These are phyloP conservation scores for Ichneumoninae sp. DNA, from an alignment of 2,888 invertebrate species.

Conservation along the genomic window DNA sequence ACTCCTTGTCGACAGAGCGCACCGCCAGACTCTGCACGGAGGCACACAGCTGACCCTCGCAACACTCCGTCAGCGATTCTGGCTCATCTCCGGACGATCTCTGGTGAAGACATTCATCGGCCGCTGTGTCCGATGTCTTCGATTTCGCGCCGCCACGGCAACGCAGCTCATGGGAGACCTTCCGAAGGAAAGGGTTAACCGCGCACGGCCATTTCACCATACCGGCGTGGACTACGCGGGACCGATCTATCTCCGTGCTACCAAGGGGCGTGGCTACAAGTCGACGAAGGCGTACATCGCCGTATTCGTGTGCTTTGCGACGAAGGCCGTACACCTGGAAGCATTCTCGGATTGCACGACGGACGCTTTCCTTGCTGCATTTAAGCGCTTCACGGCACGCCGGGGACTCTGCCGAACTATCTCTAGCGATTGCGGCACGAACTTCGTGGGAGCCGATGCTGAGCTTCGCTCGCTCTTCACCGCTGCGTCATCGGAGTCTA, in stretches of 20 bases:
- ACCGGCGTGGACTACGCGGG: slow-evolving; percentile 63
- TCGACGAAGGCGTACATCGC: slow-evolving; percentile 61
- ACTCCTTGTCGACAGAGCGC: slow-evolving; percentile 12
- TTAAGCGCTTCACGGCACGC: slow-evolving; percentile 66
- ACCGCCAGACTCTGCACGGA: slow-evolving; percentile 28
- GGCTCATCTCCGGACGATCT: slow-evolving; percentile 1
- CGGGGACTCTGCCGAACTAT: slow-evolving; percentile 56
- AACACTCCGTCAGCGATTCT: slow-evolving; percentile 4
- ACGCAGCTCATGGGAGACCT: slow-evolving; percentile 38
- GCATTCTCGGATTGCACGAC: slow-evolving; percentile 63
- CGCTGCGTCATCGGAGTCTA: not conserved
- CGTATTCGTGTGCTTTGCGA: slow-evolving; percentile 69
- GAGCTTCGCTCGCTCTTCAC: slow-evolving; percentile 49
- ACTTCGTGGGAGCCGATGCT: slow-evolving; percentile 69
- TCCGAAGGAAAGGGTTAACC: not conserved
- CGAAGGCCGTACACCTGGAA: slow-evolving; percentile 69
- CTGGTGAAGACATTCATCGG: not conserved
- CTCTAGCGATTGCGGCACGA: slow-evolving; percentile 69
- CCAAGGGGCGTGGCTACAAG: slow-evolving; percentile 20
- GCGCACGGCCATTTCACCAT: slow-evolving; percentile 62
- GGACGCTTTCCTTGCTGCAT: slow-evolving; percentile 66
- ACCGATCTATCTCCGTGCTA: slow-evolving; percentile 32
- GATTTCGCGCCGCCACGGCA: not conserved
- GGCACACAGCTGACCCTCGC: slow-evolving; percentile 53
- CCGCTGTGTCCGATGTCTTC: not conserved